Percentiles rank a stretch among this genome's conserved stretches.
These are phyloP conservation scores for Andrena camellia DNA, from an alignment of 2,888 invertebrate genomes.

Conservation along the genomic window DNA sequence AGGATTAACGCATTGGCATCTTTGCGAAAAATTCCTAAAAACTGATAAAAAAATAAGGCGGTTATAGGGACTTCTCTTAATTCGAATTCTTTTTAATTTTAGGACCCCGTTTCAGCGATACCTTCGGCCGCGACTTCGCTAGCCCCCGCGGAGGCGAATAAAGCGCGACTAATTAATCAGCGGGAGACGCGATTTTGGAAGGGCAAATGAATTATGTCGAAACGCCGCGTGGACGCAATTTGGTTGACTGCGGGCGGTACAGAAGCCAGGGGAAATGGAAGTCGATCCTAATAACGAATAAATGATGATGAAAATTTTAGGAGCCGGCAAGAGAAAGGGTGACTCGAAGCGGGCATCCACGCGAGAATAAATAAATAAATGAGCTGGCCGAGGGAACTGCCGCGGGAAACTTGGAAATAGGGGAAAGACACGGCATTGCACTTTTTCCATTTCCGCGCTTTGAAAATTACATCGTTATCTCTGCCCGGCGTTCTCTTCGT, in stretches of 20 bases:
- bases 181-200: conserved; percentile 5
- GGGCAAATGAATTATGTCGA: conserved; percentile 47
- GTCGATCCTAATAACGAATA: conserved; percentile 48
- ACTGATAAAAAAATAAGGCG: no score
- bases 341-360: conserved; percentile 34
- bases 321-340: conserved; percentile 25
- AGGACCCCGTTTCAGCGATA: conserved; percentile 15
- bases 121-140: not conserved
- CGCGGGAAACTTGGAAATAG: conserved; percentile 44
- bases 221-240: conserved; percentile 14
- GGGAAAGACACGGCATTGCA: conserved; percentile 56
- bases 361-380: conserved; percentile 62
- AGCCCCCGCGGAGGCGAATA: conserved; percentile 36
- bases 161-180: conserved; percentile 50
- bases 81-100: conserved; percentile 43
- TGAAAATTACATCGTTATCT: conserved; percentile 54
- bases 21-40: no score
- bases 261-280: not conserved
- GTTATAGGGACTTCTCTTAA: no score
- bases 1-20: no score
- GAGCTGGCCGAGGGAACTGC: conserved; percentile 23
- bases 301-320: conserved; percentile 57
- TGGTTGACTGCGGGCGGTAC: not conserved
- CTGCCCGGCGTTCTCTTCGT: not conserved
- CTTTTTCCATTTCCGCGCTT: conserved; percentile 63